phyloP scores from a whole-genome alignment of 2,797 vertebrate genomes.

The Malacoraja senta region DNA sequence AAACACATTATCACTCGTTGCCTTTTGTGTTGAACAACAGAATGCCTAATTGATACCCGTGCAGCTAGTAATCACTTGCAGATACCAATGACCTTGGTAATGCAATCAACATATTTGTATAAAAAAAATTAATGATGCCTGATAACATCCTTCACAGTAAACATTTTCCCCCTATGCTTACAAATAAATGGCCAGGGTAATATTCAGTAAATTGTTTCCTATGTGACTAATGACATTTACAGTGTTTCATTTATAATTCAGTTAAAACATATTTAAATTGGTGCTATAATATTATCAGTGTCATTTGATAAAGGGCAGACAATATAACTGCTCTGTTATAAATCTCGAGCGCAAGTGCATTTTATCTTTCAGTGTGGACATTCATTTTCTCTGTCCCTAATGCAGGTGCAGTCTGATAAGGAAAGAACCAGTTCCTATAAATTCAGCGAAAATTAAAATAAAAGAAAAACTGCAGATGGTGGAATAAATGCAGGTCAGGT shows the following conservation, averaged over 20 bases:
- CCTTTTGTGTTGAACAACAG: neutral
- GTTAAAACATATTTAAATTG: neutral
- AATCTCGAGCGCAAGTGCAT: neutral
- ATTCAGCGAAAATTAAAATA: too few species aligned
- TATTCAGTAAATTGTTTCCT: neutral
- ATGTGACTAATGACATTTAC: neutral
- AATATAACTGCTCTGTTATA: neutral
- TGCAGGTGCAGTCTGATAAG: neutral
- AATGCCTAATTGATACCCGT: neutral
- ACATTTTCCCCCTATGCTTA: neutral
- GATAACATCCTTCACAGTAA: conserved; percentile 9
- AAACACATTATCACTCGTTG: neutral
- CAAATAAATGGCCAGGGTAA: neutral
- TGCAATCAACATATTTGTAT: conserved; percentile 11
- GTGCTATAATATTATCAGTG: neutral
- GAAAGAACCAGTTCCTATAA: too few species aligned
- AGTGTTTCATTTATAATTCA: neutral
- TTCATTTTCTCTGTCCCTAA: neutral
- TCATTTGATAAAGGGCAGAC: neutral
- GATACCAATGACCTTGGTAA: neutral
- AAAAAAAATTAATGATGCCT: conserved; percentile 20
- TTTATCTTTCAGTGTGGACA: neutral
- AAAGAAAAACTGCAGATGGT: too few species aligned
- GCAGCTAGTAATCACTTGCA: neutral
- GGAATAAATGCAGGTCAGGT: too few species aligned